Base-by-base conservation (phyloP, 2,797 vertebrate genomes). In the Pseudochirops corinnae region DNA sequence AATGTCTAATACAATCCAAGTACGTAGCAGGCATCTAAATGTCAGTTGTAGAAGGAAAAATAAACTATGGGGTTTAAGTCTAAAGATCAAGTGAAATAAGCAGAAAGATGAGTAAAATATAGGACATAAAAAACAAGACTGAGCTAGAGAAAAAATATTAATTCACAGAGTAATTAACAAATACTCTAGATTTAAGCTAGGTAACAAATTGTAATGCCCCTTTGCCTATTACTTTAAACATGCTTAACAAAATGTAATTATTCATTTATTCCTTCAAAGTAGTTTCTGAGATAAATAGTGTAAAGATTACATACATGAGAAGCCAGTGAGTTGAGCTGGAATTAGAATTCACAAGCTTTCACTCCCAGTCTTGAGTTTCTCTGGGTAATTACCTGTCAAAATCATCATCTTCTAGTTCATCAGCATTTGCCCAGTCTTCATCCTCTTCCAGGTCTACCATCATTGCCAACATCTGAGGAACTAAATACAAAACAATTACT, bases 401-500 rank as follows among this genome's bases (percentile, higher is more conserved):
- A 98, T 99, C 99, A 94, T 99, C 99, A 52, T 99, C 99, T 98
- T 99, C 99, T 93, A 99, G 98, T 93, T 99, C 99, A 92, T 99
- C 99, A 1, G 99, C 99, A 99, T 99, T 99, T 67, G 99, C 99
- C 99, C 99, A 99, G 46, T 99, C 99, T 62, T 99, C 99, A 90
- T 99, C 99, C 28, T 99, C 99, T 98, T 99, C 99, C 12, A 99
- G 98, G 97, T 99, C 99, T 98, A 99, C 99, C 99, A 99, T 99
- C 99, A 99, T 99, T 2, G 99, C 98, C 98, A 99, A 97, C 99
- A 99, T 99, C 98, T 99, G 99, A 95, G 99, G 99, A 97, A 99
- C 99, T 99, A 95, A 97, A 96, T 62, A 91, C 53, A 55, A 74
- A 97, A 94, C 26, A 95, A 92, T 91, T 56, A 93, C n/a, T 94